Conservation (phyloP, 1,140 invertebrate genomes). For the Holcopasites calliopsidis region DNA sequence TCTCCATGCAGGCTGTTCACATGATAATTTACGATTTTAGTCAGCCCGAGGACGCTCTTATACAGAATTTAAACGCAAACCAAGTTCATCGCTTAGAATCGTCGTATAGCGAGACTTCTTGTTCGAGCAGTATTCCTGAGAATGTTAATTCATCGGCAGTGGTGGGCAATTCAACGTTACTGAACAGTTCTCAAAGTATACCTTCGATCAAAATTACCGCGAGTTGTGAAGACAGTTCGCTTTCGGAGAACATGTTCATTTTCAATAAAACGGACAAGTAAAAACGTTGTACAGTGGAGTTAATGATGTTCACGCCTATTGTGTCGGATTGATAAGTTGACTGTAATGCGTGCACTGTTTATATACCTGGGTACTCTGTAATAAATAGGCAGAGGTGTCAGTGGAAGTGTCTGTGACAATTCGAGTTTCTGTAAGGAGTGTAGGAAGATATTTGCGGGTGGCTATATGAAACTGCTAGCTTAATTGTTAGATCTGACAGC, state of each 20-base stretch:
- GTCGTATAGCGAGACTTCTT: slow-evolving; percentile 53
- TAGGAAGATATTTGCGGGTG: no score
- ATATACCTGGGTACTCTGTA: slow-evolving; percentile 41
- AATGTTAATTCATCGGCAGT: slow-evolving; percentile 48
- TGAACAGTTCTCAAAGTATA: slow-evolving; percentile 49
- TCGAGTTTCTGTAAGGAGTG: neutral
- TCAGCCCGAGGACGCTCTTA: slow-evolving; percentile 61
- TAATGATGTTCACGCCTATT: slow-evolving; percentile 36
- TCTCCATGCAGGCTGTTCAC: slow-evolving; percentile 60
- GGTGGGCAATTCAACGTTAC: slow-evolving; percentile 39
- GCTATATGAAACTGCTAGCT: slow-evolving; percentile 32
- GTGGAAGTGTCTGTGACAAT: slow-evolving; percentile 27
- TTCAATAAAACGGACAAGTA: slow-evolving; percentile 56
- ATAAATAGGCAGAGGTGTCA: slow-evolving; percentile 16
- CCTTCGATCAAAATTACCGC: slow-evolving; percentile 22
- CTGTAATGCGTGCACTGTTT: no score
- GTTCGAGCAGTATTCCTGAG: slow-evolving; percentile 62
- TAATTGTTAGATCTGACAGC: slow-evolving; percentile 69
- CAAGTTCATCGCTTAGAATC: slow-evolving; percentile 36
- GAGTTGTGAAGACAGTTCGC: neutral
- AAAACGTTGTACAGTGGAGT: slow-evolving; percentile 50
- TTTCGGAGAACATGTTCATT: neutral
- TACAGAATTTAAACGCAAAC: slow-evolving; percentile 57
- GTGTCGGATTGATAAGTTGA: neutral
- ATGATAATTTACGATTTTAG: slow-evolving; percentile 60